These are phyloP conservation scores for Somateria mollissima DNA, from an alignment of 2,797 vertebrate genomes.

Conservation along the genomic window DNA sequence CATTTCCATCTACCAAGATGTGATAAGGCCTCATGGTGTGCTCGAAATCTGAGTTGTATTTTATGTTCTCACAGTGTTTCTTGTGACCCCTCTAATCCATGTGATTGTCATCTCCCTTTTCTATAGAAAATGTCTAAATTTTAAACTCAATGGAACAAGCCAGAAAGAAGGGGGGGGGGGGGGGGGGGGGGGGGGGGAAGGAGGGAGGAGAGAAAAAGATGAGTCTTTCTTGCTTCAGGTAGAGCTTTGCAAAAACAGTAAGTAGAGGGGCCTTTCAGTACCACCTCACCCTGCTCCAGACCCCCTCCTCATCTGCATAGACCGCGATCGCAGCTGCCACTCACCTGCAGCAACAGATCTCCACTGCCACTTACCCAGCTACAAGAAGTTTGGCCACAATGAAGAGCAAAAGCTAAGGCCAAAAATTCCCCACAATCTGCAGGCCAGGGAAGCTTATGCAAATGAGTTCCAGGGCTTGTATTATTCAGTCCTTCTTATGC, in stretches of 20 bases:
- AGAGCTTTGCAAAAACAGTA: background rate
- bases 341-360: background rate
- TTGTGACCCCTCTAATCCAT: background rate
- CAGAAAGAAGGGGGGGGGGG: background rate
- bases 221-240: background rate
- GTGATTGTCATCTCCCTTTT: background rate
- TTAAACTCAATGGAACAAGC: background rate
- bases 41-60: background rate
- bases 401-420: background rate
- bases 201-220: background rate
- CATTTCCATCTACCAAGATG: background rate
- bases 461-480: background rate
- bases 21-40: accelerated
- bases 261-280: background rate
- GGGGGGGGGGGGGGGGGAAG: too few species aligned
- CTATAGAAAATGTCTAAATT: background rate
- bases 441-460: background rate
- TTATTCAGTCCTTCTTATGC: background rate
- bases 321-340: background rate
- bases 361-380: background rate
- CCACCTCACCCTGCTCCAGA: background rate
- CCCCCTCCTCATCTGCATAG: background rate
- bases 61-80: accelerated
- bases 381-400: background rate
- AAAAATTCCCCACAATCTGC: background rate